Evolutionary conservation across 2,113 vertebrate genomes (phyloP), one percentile per base, ranked within the genome.

Genomic region (Brachyistius frenatus): DNA sequence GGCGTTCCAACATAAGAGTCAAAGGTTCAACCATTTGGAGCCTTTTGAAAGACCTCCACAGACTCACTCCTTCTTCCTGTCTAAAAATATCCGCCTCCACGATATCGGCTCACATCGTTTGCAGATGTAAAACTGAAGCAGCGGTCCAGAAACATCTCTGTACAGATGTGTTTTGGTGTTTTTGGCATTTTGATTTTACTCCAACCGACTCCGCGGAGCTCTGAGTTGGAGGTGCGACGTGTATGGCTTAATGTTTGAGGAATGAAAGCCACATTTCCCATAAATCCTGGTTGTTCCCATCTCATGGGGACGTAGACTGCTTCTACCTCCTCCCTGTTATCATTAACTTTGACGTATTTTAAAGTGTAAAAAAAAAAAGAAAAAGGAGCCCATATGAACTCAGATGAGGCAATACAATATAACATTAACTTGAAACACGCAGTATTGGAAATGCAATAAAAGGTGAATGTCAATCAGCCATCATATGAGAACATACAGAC

Each of bases 71-170:
- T 36, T 83, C 10, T 56, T 79, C 39, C 0, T 66, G 49, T 60
- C 32, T 62, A 57, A 77, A 89, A 89, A 89, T 84, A 86, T 46
- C 80, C 57, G 16, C 30, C 15, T 31, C 4, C 31, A 49, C 50
- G 39, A 54, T 14, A 16, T 62, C 73, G 14, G 63, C 69, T 72
- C 81, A 82, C 46, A 66, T 76, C 85, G 84, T 64, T 74, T 53
- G 64, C 87, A 89, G 81, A 89, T 90, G 81, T 61, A 61, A 60
- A 65, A 71, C 47, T 57, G 60, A 47, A 8, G 70, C 37, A 31
- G 32, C 39, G 7, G 56, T 66, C 76, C 62, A 76, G 11, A 52
- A 70, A 72, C 41, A 5, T 78, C 35, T 66, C 46, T 7, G 31
- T 30, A 16, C 76, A 81, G 65, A 76, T 85, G 80, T 74, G 47